Evolutionary conservation across 2,113 vertebrate genomes (phyloP).

Genomic region (Chlorodrepanis virens): DNA sequence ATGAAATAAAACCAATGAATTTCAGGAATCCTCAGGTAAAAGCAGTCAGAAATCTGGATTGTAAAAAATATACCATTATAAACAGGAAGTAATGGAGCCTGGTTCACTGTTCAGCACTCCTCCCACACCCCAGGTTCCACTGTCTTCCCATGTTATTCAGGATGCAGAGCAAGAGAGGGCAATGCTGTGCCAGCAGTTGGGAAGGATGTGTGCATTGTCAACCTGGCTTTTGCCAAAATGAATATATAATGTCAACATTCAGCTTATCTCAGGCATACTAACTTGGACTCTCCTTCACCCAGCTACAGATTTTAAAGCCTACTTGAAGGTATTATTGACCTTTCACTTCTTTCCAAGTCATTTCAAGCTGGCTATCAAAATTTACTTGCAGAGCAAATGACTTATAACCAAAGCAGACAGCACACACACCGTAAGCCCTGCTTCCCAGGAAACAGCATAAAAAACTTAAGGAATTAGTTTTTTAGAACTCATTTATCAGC

Average conservation of each 20-base stretch:
- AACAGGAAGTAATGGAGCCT: neutral
- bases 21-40: neutral
- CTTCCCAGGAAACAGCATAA: neutral
- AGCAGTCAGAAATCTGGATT: neutral
- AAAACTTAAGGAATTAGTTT: neutral
- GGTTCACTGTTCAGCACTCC: neutral
- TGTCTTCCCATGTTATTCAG: neutral
- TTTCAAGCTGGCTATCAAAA: neutral
- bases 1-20: neutral
- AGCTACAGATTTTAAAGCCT: neutral
- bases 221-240: neutral
- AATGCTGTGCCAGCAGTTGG: neutral
- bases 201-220: neutral
- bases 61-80: neutral
- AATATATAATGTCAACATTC: neutral
- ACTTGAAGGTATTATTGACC: neutral
- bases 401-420: neutral
- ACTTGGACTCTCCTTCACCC: neutral
- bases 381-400: neutral
- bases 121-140: accelerated
- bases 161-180: neutral
- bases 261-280: neutral
- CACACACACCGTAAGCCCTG: neutral
- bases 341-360: neutral
- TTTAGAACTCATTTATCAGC: neutral